Evolutionary conservation across 2,888 invertebrate species (phyloP), one percentile per base, ranked within the genome.

Genomic region (Trissolcus japonicus): DNA sequence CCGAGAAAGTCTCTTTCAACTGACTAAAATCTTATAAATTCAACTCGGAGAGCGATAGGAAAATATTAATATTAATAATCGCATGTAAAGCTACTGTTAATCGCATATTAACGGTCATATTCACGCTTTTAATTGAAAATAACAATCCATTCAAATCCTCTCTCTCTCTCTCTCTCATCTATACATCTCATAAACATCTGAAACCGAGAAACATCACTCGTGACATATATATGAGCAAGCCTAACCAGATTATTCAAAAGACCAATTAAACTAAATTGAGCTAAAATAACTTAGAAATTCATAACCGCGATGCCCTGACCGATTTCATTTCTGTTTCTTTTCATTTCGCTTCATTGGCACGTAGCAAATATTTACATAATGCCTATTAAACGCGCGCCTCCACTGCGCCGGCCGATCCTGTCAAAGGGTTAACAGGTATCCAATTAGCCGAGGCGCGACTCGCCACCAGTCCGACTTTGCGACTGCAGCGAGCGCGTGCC

Each of bases 351-450:
- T 43, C 21, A 16, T 62, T 14, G 29, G 21, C 35, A 35, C 17
- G 46, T 60, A 55, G 14, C 25, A 21, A 51, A 71, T 66, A 66
- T 72, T 76, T 76, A 76, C 66, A 76, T 69, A 82, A 85, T 82
- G 82, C 80, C 82, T 83, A 83, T 83, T 84, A 82, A 76, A 78
- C 81, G 79, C 76, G 74, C 73, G 74, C 68, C 76, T 82, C 82
- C 79, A 81, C 83, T 84, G 83, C 85, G 85, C 84, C 83, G 81
- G 85, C 84, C 83, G 82, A 88, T 88, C 85, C 83, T 82, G 86
- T 88, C 88, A 85, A 83, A 83, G 83, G 83, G 83, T 85, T 87
- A 86, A 85, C 84, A 85, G 84, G 83, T 86, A 87, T 86, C 86
- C 83, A 80, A 84, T 86, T 86, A 84, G 85, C 80, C 81, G 59